Evolutionary conservation across 2,888 invertebrate species (phyloP).

Genomic region (Microdon myrmicae): DNA sequence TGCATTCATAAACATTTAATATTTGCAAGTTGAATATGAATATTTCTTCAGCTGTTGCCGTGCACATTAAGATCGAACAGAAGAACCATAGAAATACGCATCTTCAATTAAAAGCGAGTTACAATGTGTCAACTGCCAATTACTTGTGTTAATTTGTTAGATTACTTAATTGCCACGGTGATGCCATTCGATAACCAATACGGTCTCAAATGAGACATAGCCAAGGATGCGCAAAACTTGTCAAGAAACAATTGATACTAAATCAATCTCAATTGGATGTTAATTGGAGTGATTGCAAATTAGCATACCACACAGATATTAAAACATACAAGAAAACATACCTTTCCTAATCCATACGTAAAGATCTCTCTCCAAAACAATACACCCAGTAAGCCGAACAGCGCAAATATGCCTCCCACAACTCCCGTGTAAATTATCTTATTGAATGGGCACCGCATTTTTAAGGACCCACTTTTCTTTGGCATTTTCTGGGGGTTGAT

Average conservation of each 20-base stretch:
- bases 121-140: slow-evolving; percentile 10
- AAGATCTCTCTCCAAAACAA: slow-evolving; percentile 67
- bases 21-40: no score
- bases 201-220: slow-evolving; percentile 20
- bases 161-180: slow-evolving; percentile 14
- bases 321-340: slow-evolving; percentile 52
- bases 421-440: slow-evolving; percentile 58
- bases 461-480: slow-evolving; percentile 54
- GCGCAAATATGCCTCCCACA: slow-evolving; percentile 59
- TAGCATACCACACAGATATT: no score
- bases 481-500: slow-evolving; percentile 56
- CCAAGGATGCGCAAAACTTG: slow-evolving; percentile 8
- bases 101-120: no score
- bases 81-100: no score
- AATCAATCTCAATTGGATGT: slow-evolving; percentile 28
- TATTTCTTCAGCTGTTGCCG: no score
- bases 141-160: slow-evolving; percentile 23
- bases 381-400: slow-evolving; percentile 61
- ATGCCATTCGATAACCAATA: slow-evolving; percentile 21
- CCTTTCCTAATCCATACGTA: slow-evolving; percentile 63
- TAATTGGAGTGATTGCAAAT: no score
- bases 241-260: slow-evolving; percentile 13
- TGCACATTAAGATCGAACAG: no score
- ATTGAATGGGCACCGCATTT: slow-evolving; percentile 56
- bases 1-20: no score